phyloP scores from a whole-genome alignment of 1,140 invertebrate genomes.

The Drosophila arizonae region DNA sequence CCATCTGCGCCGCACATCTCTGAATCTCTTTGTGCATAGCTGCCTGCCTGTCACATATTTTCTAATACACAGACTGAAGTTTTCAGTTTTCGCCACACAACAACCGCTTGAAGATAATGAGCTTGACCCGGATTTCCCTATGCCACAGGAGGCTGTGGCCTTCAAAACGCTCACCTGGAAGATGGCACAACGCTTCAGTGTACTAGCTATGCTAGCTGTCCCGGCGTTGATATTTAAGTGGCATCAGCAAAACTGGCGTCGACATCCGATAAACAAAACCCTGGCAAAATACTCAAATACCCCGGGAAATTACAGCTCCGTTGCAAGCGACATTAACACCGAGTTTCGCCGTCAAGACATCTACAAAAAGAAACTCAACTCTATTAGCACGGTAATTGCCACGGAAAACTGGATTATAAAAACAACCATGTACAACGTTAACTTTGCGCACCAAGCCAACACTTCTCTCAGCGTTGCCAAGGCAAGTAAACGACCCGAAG shows the following conservation, averaged over 20 bases:
- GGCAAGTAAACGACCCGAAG: slow-evolving; percentile 62
- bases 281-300: slow-evolving; percentile 86
- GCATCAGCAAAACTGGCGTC: slow-evolving; percentile 87
- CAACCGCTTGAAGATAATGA: slow-evolving; percentile 70
- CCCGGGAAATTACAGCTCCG: slow-evolving; percentile 86
- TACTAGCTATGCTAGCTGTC: slow-evolving; percentile 74
- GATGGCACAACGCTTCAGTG: slow-evolving; percentile 82
- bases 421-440: slow-evolving; percentile 89
- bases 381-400: slow-evolving; percentile 88
- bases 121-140: slow-evolving; percentile 80
- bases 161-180: slow-evolving; percentile 82
- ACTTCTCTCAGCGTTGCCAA: slow-evolving; percentile 88
- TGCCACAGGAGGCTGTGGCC: slow-evolving; percentile 78
- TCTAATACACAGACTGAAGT: slow-evolving; percentile 84
- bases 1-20: slow-evolving; percentile 87
- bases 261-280: slow-evolving; percentile 89
- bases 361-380: slow-evolving; percentile 86
- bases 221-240: slow-evolving; percentile 85
- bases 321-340: slow-evolving; percentile 89
- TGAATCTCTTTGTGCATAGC: slow-evolving; percentile 88
- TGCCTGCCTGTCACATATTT: slow-evolving; percentile 88
- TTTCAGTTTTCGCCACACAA: slow-evolving; percentile 83
- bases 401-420: slow-evolving; percentile 96
- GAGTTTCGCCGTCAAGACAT: slow-evolving; percentile 86
- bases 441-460: slow-evolving; percentile 91